These are phyloP conservation scores for Botia almorhae DNA, from an alignment of 2,797 vertebrate species.

Conservation along the genomic window DNA sequence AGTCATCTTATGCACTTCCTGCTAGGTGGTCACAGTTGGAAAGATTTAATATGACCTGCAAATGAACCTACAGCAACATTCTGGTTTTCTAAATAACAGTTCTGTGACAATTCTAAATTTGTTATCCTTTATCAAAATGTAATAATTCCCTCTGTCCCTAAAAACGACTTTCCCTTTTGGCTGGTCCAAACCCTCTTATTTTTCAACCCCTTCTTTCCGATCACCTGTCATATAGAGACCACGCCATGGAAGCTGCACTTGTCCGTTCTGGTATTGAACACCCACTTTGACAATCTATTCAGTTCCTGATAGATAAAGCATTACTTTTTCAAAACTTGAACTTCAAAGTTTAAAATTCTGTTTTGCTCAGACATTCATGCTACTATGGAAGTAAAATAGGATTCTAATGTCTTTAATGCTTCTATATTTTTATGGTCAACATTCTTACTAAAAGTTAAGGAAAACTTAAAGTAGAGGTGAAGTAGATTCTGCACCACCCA, in stretches of 20 bases:
- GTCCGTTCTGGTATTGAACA: no score
- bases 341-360: neutral
- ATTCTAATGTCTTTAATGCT: no score
- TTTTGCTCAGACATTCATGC: neutral
- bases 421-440: no score
- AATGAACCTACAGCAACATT: neutral
- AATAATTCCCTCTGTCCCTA: neutral
- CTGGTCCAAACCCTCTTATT: neutral
- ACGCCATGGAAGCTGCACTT: neutral
- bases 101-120: neutral
- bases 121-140: neutral
- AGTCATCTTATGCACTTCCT: neutral
- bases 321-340: no score
- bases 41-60: neutral
- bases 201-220: neutral
- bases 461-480: no score
- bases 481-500: no score
- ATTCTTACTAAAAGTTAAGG: no score
- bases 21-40: neutral
- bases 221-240: neutral
- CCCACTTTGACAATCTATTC: no score
- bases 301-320: no score
- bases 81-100: neutral
- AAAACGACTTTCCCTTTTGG: neutral
- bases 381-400: neutral